Percentiles rank a stretch among this genome's conserved stretches.
Conservation (phyloP, 2,888 invertebrate genomes). For the Rhyacophila evoluta region DNA sequence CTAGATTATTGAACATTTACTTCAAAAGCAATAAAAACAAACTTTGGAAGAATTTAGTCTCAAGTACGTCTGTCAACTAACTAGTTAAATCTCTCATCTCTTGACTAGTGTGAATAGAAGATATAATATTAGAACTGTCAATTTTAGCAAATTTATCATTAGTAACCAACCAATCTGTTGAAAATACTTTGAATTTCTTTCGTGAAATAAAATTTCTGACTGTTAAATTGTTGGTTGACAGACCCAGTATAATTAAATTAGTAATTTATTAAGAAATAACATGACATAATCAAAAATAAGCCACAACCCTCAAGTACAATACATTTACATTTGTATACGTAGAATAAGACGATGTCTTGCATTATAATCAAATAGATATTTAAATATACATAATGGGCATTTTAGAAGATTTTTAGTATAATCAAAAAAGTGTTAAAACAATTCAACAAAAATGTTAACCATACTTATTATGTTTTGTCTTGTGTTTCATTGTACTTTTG, state of each 20-base stretch:
- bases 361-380: slow-evolving; percentile 2
- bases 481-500: neutral
- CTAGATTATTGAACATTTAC: slow-evolving; percentile 5
- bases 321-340: slow-evolving; percentile 16
- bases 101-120: too few relatives aligned
- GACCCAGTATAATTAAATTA: neutral
- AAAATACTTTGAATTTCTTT: too few relatives aligned
- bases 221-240: neutral
- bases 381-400: slow-evolving; percentile 19
- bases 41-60: neutral
- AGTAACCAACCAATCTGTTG: too few relatives aligned
- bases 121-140: too few relatives aligned
- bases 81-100: neutral
- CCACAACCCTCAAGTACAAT: slow-evolving; percentile 12
- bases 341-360: slow-evolving; percentile 16
- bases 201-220: too few relatives aligned
- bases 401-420: slow-evolving; percentile 15
- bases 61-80: neutral
- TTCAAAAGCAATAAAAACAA: neutral
- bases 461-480: neutral
- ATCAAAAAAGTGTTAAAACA: neutral
- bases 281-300: neutral
- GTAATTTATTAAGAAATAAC: neutral
- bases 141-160: too few relatives aligned
- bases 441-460: neutral